Conservation (phyloP, 2,113 vertebrate species). For the Fulica atra region DNA sequence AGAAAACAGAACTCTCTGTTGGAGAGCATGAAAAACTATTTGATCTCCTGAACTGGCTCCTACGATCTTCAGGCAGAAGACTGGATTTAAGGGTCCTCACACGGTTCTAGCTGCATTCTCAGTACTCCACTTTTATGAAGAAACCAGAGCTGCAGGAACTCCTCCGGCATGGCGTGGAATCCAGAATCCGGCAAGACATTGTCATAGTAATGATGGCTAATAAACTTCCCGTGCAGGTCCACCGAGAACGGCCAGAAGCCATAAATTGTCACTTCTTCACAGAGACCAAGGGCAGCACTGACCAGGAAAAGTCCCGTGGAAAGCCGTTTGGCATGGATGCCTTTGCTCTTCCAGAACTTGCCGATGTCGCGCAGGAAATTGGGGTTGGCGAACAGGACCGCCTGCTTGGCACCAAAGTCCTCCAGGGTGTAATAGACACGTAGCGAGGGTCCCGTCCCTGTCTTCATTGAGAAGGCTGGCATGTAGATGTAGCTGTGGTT, state of each 20-base stretch:
- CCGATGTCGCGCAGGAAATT: constrained; percentile 89
- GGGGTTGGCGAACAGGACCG: constrained; percentile 93
- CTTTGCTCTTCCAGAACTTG: constrained; percentile 91
- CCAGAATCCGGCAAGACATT: constrained; percentile 89
- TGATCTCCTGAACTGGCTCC: background rate
- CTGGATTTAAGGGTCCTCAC: constrained; percentile 53
- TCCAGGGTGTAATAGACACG: constrained; percentile 87
- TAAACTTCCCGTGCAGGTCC: constrained; percentile 80
- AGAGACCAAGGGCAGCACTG: constrained; percentile 91
- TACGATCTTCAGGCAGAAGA: constrained; percentile 31
- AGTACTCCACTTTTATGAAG: constrained; percentile 90
- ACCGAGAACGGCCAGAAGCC: constrained; percentile 96
- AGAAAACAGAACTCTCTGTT: constrained; percentile 4
- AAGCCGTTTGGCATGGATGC: constrained; percentile 90
- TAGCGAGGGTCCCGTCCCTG: constrained; percentile 88
- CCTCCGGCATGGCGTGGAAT: constrained; percentile 97
- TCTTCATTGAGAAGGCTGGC: constrained; percentile 96
- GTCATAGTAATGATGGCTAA: constrained; percentile 98
- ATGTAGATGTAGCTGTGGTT: constrained; percentile 95
- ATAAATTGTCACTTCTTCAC: constrained; percentile 91
- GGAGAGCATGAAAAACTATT: constrained; percentile 19
- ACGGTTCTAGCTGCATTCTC: constrained; percentile 85
- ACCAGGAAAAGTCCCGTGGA: constrained; percentile 95
- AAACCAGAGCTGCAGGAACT: constrained; percentile 95
- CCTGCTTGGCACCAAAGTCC: constrained; percentile 87